Evolutionary conservation across 2,888 invertebrate species (phyloP), one percentile per base, ranked within the genome.

Genomic region (Coecobrya sp.): DNA sequence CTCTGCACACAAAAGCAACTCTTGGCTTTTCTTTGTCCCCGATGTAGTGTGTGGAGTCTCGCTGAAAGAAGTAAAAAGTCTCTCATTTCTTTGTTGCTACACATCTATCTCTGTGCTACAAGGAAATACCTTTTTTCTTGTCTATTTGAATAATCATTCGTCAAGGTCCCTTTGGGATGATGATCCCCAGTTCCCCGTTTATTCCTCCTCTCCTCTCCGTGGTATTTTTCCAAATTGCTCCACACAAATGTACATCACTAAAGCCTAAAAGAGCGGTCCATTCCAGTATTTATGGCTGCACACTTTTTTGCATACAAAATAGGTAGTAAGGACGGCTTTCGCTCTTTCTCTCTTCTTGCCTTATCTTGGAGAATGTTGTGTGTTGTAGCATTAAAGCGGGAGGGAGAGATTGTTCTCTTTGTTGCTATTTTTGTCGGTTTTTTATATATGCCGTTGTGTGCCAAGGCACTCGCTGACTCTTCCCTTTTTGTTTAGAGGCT

Each of bases 61-160:
- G 52, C 52, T 52, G 16, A n/a, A 22, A 22, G 10, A 59, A 59
- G 22, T 16, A 19, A 59, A 19, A 22, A 59, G 22, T 19, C 8
- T 59, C 7, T n/a, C 22, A 59, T 22, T 65, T 10, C 65, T 27
- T 65, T 65, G 65, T 5, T 65, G 13, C 62, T 68, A 62, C 68
- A 30, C 1, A 4, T 59, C 7, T 13, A 13, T 65, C n/a, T 13
- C 19, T 8, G 30, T 70, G n/a, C 30, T 30, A 27, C 68, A 68
- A 25, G 27, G n/a, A 30, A 68, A 68, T 30, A 30, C 22, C 30
- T 19, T 19, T 25, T 42, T 42, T 42, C 70, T 42, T 42, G 36
- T 73, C 70, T 73, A 73, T 42, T 73, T 73, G 87, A 87, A 87
- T 87, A 87, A 87, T 79, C 76, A 87, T 87, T 87, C 45, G 52